Base-by-base conservation (phyloP, 2,888 invertebrate genomes). In the Lithosia quadra region DNA sequence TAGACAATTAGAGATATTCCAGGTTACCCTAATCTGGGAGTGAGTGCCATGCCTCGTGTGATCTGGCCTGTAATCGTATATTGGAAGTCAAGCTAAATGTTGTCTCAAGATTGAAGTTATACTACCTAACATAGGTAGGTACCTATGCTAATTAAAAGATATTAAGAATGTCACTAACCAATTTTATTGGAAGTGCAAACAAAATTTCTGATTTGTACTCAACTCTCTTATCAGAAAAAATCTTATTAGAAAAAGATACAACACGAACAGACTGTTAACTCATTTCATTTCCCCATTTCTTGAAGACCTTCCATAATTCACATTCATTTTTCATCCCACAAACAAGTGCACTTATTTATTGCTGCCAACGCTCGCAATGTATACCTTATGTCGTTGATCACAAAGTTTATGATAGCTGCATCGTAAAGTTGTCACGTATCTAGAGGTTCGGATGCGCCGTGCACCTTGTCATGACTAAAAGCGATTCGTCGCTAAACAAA, bases 401-500 rank as follows among this genome's bases (percentile, higher is more conserved):
- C 69, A 86, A 62, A 74, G 80, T 78, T 75, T 74, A 72, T 71
- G 73, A 67, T 72, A 75, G 69, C 75, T 81, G 85, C 79, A 81
- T 76, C 78, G 74, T 79, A 84, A 85, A 77, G 71, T 84, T 84
- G 81, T 78, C 82, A 83, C 79, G 78, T 83, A 81, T 82, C 80
- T 74, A 76, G 71, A 81, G 76, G 80, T 78, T 78, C 73, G 79
- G 90, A 91, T 92, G 91, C 91, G 88, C 92, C 85, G 80, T 90
- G 90, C 90, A 90, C 90, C 84, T 80, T 92, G 84, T 91, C 94
- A 94, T 95, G 94, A 89, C 94, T 91, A 91, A 85, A 88, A 90
- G 87, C 94, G 91, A 94, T 95, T 94, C 94, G 91, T 92, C 91
- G 93, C 89, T 91, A 88, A 91, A 91, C 92, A 95, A 94, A 95